phyloP scores from a whole-genome alignment of 1,140 invertebrate species.

The Brachionus koreanus region DNA sequence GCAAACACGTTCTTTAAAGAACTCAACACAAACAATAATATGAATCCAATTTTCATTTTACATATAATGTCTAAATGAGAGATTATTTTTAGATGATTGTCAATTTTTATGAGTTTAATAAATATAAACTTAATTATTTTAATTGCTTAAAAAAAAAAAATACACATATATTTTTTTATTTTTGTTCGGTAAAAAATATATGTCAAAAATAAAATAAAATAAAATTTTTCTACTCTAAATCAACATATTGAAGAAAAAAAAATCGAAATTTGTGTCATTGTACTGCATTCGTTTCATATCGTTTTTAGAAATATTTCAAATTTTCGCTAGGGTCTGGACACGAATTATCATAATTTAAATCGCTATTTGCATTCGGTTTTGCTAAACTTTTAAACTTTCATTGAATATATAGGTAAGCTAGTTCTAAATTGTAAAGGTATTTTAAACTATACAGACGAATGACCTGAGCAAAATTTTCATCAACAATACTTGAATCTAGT shows the following conservation, averaged over 20 bases:
- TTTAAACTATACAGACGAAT: neutral
- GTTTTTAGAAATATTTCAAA: neutral
- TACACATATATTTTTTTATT: too few species aligned
- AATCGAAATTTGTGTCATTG: conserved; percentile 37
- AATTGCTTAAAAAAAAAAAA: neutral
- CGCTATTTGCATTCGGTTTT: conserved; percentile 25
- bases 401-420: conserved; percentile 2
- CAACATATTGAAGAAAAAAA: neutral
- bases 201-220: conserved; percentile 16
- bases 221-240: neutral
- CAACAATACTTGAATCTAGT: neutral
- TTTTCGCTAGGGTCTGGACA: neutral
- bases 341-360: conserved; percentile 19
- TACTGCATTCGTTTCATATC: neutral
- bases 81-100: neutral
- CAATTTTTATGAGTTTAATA: neutral
- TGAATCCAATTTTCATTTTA: conserved; percentile 8
- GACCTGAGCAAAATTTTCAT: neutral
- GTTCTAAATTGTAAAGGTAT: conserved; percentile 32
- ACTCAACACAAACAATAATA: neutral
- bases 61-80: conserved; percentile 14
- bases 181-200: conserved; percentile 23
- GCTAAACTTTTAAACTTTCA: conserved; percentile 36
- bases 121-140: conserved; percentile 1
- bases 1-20: neutral